These are phyloP conservation scores for Nesidiocoris tenuis DNA, from an alignment of 2,888 invertebrate species.

Conservation along the genomic window DNA sequence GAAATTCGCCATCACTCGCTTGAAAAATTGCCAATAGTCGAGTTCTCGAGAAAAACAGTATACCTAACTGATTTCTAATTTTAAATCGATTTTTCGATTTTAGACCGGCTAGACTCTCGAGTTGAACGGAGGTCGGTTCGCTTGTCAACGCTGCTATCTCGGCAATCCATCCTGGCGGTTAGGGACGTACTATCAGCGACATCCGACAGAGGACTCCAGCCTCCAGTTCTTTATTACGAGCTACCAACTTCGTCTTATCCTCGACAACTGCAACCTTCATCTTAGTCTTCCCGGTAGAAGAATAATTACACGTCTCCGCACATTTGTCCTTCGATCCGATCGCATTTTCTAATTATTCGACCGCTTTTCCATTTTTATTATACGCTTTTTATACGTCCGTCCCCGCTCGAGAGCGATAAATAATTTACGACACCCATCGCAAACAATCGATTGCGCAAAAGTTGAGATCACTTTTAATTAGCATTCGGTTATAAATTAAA, in stretches of 20 bases:
- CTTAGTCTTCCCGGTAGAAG: neutral
- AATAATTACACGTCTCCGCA: constrained; percentile 1
- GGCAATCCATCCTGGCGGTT: constrained; percentile 10
- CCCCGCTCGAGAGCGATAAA: constrained; percentile 1
- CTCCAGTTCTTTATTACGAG: constrained; percentile 9
- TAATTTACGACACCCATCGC: neutral
- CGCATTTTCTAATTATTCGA: neutral
- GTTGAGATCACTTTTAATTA: constrained; percentile 37
- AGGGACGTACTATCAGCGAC: constrained; percentile 12
- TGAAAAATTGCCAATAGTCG: too few species aligned
- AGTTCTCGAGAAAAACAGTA: too few species aligned
- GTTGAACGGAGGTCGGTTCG: neutral
- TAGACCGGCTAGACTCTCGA: neutral
- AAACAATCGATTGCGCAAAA: constrained; percentile 21
- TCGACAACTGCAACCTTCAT: neutral
- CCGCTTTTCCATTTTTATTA: neutral
- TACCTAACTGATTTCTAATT: too few species aligned
- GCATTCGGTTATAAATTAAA: constrained; percentile 30
- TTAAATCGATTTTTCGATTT: neutral
- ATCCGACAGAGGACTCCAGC: neutral
- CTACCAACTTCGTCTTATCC: constrained; percentile 3
- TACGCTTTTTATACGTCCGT: neutral
- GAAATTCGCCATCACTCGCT: too few species aligned
- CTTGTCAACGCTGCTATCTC: constrained; percentile 10
- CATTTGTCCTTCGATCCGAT: neutral